Evolutionary conservation across 37 sponge, comb jelly and placozoan genomes (phyloP).

Genomic region (Haliclona indistincta): DNA sequence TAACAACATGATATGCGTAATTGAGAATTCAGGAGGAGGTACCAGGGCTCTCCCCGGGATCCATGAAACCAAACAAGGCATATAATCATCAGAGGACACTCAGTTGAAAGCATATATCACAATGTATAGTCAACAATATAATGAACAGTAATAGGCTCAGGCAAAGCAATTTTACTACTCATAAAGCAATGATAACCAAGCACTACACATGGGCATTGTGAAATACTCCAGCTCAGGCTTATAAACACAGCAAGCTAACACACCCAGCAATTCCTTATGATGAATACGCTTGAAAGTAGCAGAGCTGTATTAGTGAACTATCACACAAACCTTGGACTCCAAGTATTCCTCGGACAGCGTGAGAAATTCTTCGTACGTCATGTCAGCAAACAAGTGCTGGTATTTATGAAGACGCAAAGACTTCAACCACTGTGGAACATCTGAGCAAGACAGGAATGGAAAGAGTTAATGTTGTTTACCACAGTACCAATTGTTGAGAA

Average conservation of each 20-base stretch:
- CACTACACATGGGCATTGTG: too few relatives aligned
- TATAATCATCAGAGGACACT: too few relatives aligned
- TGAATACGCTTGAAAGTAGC: not conserved
- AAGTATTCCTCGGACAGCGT: conserved; percentile 64
- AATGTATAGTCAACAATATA: too few relatives aligned
- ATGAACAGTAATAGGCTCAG: too few relatives aligned
- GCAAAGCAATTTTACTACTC: too few relatives aligned
- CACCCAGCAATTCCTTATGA: not conserved
- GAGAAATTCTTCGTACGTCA: conserved; percentile 83
- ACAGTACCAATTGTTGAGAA: not conserved
- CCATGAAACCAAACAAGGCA: too few relatives aligned
- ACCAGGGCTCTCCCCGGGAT: too few relatives aligned
- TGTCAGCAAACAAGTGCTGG: conserved; percentile 73
- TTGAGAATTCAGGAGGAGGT: too few relatives aligned
- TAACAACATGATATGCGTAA: too few relatives aligned
- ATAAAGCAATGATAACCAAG: too few relatives aligned
- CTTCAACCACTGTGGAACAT: conserved; percentile 89
- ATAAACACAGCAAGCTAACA: not conserved
- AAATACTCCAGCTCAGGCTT: too few relatives aligned
- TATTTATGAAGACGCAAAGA: conserved; percentile 91
- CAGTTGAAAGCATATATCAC: too few relatives aligned
- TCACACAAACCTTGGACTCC: conserved; percentile 57
- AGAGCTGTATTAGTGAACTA: not conserved
- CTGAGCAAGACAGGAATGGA: conserved; percentile 27
- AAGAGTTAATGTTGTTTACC: not conserved